Conservation (phyloP, 2,797 vertebrate genomes). For the Orestias chungarensis region DNA sequence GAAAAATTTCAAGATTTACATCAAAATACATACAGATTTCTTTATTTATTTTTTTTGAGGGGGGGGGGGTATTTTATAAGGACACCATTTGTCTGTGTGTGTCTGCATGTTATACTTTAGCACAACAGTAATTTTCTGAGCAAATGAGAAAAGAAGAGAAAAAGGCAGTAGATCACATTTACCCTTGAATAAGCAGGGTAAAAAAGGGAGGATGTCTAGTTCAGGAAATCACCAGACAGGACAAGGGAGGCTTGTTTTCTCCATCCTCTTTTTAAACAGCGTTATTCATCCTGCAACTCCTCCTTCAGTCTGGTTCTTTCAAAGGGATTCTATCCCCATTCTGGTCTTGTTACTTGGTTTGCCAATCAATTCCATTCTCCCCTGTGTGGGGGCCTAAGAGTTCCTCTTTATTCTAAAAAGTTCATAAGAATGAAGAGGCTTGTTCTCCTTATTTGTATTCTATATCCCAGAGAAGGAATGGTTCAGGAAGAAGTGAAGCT, state of each 20-base stretch:
- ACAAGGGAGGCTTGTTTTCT: conserved; percentile 79
- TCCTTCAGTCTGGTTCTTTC: conserved; percentile 77
- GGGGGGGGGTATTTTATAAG: neutral
- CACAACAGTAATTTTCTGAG: conserved; percentile 57
- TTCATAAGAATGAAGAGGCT: conserved; percentile 77
- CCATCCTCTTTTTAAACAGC: conserved; percentile 75
- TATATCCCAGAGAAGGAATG: conserved; percentile 56
- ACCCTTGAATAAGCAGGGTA: conserved; percentile 72
- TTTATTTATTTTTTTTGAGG: too few species aligned
- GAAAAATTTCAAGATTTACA: conserved; percentile 13
- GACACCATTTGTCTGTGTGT: conserved; percentile 8
- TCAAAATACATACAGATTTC: conserved; percentile 20
- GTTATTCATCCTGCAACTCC: conserved; percentile 77
- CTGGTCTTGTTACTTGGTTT: conserved; percentile 71
- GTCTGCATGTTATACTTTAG: conserved; percentile 28
- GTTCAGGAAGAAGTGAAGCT: conserved; percentile 61
- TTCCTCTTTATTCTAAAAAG: conserved; percentile 78
- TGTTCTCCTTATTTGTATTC: conserved; percentile 82
- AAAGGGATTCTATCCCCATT: conserved; percentile 79
- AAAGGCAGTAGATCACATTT: conserved; percentile 63
- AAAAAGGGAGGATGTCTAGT: conserved; percentile 78
- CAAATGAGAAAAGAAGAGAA: conserved; percentile 55
- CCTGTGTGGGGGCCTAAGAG: conserved; percentile 70
- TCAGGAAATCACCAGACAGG: conserved; percentile 75
- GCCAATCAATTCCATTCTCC: conserved; percentile 77